Conservation (phyloP, 2,113 vertebrate species). For the Crotalus horridus region DNA sequence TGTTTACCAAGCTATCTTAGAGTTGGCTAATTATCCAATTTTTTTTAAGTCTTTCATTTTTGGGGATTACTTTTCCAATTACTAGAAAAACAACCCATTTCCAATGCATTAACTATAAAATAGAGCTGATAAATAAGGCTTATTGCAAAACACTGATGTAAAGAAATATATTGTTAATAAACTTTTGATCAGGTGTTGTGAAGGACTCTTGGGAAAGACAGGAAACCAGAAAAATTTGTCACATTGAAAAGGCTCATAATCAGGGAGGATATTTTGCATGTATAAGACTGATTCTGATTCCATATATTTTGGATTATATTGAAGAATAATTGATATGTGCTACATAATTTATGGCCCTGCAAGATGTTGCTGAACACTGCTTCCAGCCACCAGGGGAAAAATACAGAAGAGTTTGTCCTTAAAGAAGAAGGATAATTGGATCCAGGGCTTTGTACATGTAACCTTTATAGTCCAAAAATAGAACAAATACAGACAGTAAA, state of each 20-base stretch:
- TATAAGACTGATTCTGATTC: neutral
- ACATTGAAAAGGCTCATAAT: neutral
- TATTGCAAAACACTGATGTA: conserved; percentile 13
- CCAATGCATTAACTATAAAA: conserved; percentile 29
- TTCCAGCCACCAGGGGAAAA: neutral
- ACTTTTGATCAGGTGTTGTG: neutral
- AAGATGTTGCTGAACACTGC: conserved; percentile 1
- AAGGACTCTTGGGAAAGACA: neutral
- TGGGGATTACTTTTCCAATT: neutral
- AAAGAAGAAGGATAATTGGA: neutral
- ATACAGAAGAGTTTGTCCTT: neutral
- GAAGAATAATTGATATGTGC: conserved; percentile 15
- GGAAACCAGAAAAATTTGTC: conserved; percentile 17
- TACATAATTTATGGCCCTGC: neutral
- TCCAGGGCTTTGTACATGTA: neutral
- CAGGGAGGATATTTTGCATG: neutral
- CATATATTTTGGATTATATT: neutral
- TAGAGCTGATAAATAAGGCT: conserved; percentile 13
- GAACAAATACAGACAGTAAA: neutral
- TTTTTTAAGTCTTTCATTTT: neutral
- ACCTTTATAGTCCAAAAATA: conserved; percentile 26
- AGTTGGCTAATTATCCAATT: neutral
- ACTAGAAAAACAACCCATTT: conserved; percentile 4
- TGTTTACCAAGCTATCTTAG: neutral
- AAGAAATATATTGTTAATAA: conserved; percentile 32